Evolutionary conservation across 1,140 invertebrate genomes (phyloP), one percentile per base, ranked within the genome.

Genomic region (Phortica variegata): DNA sequence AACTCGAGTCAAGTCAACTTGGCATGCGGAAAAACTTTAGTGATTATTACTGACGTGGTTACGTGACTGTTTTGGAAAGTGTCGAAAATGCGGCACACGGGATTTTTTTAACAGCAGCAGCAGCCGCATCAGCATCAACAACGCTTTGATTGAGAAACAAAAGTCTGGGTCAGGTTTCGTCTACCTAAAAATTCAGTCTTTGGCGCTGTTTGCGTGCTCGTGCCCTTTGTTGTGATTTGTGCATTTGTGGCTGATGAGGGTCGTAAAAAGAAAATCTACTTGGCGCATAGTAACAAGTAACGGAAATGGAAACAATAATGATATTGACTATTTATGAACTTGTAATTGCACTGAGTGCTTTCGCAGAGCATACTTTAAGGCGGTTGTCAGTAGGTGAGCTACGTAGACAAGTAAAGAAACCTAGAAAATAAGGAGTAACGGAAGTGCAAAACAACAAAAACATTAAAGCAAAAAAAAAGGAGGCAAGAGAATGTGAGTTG

Each of bases 21-120:
- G 12, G 19, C 39, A 43, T 47, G 33, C 39, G 18, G 15, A 41
- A 43, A 65, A 73, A 72, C 69, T 73, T 72, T 72, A 72, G 69
- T 72, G 69, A 72, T 72, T 72, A 72, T 72, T 72, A 72, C 69
- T 72, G 69, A 72, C 63, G 68, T 62, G 61, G 69, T 72, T 72
- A 72, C 69, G 69, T 72, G 69, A 72, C 69, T 72, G 69, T 72
- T 65, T 72, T 72, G 57, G 69, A 72, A 72, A 72, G 59, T 72
- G 69, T 55, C 69, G 55, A 69, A 72, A 72, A 72, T 72, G 69
- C 65, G 69, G 66, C 65, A 65, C 56, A 51, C 54, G 49, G 54
- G 44, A 48, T 37, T 54, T 54, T 37, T 23, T 23, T 18, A n/a
- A 3, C 13, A 29, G 10, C 8, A 31, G n/a, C 29, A 31, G 29